Base-by-base conservation (phyloP, 2,797 vertebrate genomes). In the Macropus fuliginosus region DNA sequence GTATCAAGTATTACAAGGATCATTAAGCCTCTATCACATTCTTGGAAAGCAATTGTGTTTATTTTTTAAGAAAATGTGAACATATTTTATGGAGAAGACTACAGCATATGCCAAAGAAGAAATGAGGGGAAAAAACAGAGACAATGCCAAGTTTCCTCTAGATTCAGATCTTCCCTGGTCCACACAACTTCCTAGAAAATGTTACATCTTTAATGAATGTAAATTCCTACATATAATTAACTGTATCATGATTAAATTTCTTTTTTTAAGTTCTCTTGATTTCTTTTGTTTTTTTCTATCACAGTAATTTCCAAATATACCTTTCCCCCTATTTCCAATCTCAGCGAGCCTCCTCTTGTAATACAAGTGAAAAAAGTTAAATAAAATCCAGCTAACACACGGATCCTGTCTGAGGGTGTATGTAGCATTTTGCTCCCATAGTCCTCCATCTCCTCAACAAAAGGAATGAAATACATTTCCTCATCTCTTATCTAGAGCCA, bases 21-120 rank as follows among this genome's bases (percentile, higher is more conserved):
- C 55, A 89, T 96, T 91, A 89, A 96, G 66, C 31, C 18, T 96
- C 54, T 40, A 21, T 90, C 62, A 92, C 91, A 91, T 92, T 40
- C 52, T 10, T 29, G 92, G 31, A 40, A 5, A 74, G 29, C 31
- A 55, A 94, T n/a, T 93, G 91, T 56, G 9, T 12, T 94, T 92
- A 90, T 50, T 94, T 96, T 92, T 55, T 29, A 95, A 94, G 91
- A 94, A 95, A 95, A 91, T 34, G 54, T 24, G 46, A 81, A 31
- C 0, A 9, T 40, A 54, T 40, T 54, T 94, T 90, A 94, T 94
- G 10, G 4, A 11, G 74, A 54, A 92, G 12, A 59, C 95, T 95
- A 93, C 74, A n/a, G 18, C 92, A 59, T 90, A 6, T 57, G 62
- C 93, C 90, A 94, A 57, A 74, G 94, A 96, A 40, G 0, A 95